Base-by-base conservation (phyloP, 2,797 vertebrate species). In the Taenioides sp. region DNA sequence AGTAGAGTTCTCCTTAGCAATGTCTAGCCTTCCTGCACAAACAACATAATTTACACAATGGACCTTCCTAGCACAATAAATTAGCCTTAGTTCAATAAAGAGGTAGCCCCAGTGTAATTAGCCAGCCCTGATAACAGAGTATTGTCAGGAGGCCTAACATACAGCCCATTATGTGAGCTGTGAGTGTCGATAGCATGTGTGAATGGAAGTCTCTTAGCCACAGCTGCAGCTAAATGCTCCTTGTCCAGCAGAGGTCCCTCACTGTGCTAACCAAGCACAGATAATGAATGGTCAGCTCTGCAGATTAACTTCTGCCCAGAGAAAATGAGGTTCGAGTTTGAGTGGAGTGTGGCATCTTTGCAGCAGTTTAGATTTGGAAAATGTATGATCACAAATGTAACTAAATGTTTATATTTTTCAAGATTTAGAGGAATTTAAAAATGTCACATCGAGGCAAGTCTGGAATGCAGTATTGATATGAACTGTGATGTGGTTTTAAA, bases 281-380 rank as follows among this genome's bases (percentile, higher is more conserved):
- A 83, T 78, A 81, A 80, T 80, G 75, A 78, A 70, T 52, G 79
- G 71, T 80, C 76, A 81, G 77, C 75, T 81, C 69, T 78, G 71
- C 77, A 84, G 75, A 83, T 86, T 77, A 83, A 80, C 78, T 80
- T 72, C 12, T 76, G 71, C 75, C 69, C 73, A 62, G 67, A 0
- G 58, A 73, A 80, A 82, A 83, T 69, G 17, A 27, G 25, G 25
- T 27, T 27, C 25, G 25, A 27, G 43, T 50, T 25, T 22, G 77
- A 77, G 73, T 70, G 62, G 67, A 70, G 49, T 74, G 77, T 72
- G 70, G 62, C 75, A 61, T 47, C 37, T 57, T 55, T 55, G 61
- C 5, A 27, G 62, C 58, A 50, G 37, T 57, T 4, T 40, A 14
- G 16, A 2, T 34, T 12, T 14, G 12, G 3, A 23, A 16, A 23